These are phyloP conservation scores for Fabriciana adippe DNA, from an alignment of 2,888 invertebrate genomes.

Conservation along the genomic window DNA sequence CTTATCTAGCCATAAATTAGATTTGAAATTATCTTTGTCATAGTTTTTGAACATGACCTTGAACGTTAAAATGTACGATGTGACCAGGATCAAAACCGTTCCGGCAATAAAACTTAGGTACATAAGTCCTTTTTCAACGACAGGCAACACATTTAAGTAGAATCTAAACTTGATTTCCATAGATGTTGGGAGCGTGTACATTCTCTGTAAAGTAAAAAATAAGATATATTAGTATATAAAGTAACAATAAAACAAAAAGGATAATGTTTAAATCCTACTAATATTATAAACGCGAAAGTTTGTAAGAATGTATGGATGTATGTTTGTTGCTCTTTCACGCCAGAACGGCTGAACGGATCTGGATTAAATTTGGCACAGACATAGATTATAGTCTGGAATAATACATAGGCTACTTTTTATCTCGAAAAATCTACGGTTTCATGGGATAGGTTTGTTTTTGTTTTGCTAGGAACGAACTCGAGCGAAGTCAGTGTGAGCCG, in stretches of 20 bases:
- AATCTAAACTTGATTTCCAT: constrained; percentile 86
- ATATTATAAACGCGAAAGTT: too few species aligned
- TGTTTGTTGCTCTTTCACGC: too few species aligned
- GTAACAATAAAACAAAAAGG: background rate
- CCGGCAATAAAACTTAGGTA: constrained; percentile 80
- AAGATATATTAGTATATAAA: background rate
- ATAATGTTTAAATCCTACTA: too few species aligned
- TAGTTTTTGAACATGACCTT: constrained; percentile 72
- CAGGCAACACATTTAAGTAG: constrained; percentile 88
- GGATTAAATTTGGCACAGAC: too few species aligned
- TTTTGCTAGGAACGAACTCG: too few species aligned
- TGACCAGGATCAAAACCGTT: constrained; percentile 75
- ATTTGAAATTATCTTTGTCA: constrained; percentile 48
- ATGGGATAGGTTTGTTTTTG: too few species aligned
- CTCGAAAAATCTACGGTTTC: too few species aligned
- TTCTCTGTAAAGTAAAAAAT: constrained; percentile 78
- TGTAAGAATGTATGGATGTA: too few species aligned
- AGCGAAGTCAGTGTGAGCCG: too few species aligned
- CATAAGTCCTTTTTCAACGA: constrained; percentile 80
- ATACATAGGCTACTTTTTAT: too few species aligned
- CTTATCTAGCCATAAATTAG: constrained; percentile 53
- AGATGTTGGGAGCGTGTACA: constrained; percentile 85
- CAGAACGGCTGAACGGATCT: too few species aligned
- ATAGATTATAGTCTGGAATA: too few species aligned
- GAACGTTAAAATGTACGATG: constrained; percentile 72